These are phyloP conservation scores for Karalla daura DNA, from an alignment of 2,797 vertebrate genomes.

Conservation along the genomic window DNA sequence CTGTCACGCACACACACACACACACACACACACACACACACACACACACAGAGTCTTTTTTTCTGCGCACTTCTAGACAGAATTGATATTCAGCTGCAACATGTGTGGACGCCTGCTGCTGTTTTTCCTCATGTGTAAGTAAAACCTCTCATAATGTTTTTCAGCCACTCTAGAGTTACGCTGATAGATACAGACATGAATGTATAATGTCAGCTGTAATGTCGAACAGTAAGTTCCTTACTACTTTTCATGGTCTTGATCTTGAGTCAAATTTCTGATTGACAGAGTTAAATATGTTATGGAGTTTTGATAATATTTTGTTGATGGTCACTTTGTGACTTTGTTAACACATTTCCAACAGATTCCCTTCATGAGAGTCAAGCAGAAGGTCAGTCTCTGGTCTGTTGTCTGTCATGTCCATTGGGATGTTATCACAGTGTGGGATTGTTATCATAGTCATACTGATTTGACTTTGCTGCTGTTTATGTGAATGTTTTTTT, in stretches of 20 bases:
- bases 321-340: neutral
- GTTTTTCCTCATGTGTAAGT: conserved; percentile 49
- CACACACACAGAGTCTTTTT: too few relatives aligned
- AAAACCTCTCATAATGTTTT: neutral
- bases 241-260: too few relatives aligned
- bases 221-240: too few relatives aligned
- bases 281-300: too few relatives aligned
- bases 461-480: too few relatives aligned
- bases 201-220: too few relatives aligned
- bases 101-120: conserved; percentile 24
- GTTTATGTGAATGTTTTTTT: too few relatives aligned
- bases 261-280: too few relatives aligned
- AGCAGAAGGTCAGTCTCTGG: neutral
- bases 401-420: too few relatives aligned
- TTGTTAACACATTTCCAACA: neutral
- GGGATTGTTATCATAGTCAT: too few relatives aligned
- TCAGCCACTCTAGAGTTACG: neutral
- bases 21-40: too few relatives aligned
- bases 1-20: conserved; percentile 1
- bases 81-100: conserved; percentile 5
- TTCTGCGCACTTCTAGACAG: conserved; percentile 1
- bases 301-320: neutral
- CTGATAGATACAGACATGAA: neutral
- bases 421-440: too few relatives aligned
- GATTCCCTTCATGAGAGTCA: neutral